A percentile compares a stretch with the other conserved stretches of the same genome.
Conservation (phyloP, 2,797 vertebrate species). For the Aplochiton taeniatus region DNA sequence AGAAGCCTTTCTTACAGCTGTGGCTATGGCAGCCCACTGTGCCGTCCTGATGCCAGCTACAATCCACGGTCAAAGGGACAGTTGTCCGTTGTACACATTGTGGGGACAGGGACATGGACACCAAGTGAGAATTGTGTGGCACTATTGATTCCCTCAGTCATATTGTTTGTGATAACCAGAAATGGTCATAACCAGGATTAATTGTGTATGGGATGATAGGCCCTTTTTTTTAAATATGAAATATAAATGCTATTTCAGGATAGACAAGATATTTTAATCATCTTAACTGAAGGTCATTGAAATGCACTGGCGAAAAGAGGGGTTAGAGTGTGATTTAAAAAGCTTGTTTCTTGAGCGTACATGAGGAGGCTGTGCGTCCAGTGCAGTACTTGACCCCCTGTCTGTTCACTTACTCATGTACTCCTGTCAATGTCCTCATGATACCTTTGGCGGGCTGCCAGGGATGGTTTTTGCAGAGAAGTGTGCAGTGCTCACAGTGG, state of each 20-base stretch:
- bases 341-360: too few species aligned
- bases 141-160: too few species aligned
- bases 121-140: too few species aligned
- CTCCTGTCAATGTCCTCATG: conserved; percentile 79
- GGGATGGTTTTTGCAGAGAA: conserved; percentile 87
- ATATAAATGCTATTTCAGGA: too few species aligned
- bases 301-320: background rate
- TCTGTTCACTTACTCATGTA: conserved; percentile 81
- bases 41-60: conserved; percentile 84
- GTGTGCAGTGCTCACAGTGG: conserved; percentile 88
- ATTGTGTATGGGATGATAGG: too few species aligned
- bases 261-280: conserved; percentile 16
- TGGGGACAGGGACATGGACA: conserved; percentile 17
- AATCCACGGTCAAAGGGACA: conserved; percentile 84
- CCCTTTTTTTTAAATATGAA: too few species aligned
- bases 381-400: conserved; percentile 41
- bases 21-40: conserved; percentile 90
- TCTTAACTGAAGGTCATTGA: background rate
- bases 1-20: conserved; percentile 87
- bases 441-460: conserved; percentile 90
- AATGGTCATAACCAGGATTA: too few species aligned
- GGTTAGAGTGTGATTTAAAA: too few species aligned
- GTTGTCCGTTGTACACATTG: conserved; percentile 88
- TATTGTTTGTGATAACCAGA: too few species aligned
- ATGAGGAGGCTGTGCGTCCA: conserved; percentile 27